Base-by-base conservation (phyloP, 2,797 vertebrate genomes). In the Pygocentrus nattereri region DNA sequence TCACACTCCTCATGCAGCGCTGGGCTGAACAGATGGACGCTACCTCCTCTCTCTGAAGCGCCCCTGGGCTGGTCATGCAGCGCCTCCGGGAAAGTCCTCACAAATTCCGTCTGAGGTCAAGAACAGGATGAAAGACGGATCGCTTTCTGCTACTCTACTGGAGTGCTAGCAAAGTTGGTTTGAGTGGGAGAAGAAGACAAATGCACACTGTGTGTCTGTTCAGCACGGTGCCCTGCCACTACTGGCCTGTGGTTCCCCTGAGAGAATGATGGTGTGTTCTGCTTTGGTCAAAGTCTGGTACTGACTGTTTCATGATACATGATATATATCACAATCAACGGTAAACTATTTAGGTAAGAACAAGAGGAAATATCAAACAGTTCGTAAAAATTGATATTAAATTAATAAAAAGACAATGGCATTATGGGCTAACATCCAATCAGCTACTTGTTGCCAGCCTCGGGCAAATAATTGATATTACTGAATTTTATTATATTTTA, bases 21-120 rank as follows among this genome's bases (percentile, higher is more conserved):
- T 62, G 76, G 78, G 71, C 70, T 72, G 74, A 83, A 85, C 85
- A 87, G 85, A 87, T 87, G 85, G 83, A 87, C 85, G 62, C 75
- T 65, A 76, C 72, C 58, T 76, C 67, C 76, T 81, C 71, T 67
- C 27, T 16, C 70, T 76, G 64, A 79, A 72, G 44, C 52, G 69
- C 81, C 72, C 83, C 75, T 49, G 71, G 50, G 83, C 65, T 76
- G 75, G 72, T 71, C 69, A 76, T 71, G 71, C 79, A 79, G 52
- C 21, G 83, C 74, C 83, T 81, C 67, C 56, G 72, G 75, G 79
- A 87, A 84, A 87, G 74, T 85, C 67, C 81, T 62, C 67, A 56
- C 27, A 68, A 58, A 83, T 82, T 82, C 73, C 65, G 58, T 82
- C 69, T 41, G 23, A 78, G 74, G 81, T 80, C 81, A 64, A 65